phyloP scores from a whole-genome alignment of 2,113 vertebrate genomes.

The Dicentrarchus labrax region DNA sequence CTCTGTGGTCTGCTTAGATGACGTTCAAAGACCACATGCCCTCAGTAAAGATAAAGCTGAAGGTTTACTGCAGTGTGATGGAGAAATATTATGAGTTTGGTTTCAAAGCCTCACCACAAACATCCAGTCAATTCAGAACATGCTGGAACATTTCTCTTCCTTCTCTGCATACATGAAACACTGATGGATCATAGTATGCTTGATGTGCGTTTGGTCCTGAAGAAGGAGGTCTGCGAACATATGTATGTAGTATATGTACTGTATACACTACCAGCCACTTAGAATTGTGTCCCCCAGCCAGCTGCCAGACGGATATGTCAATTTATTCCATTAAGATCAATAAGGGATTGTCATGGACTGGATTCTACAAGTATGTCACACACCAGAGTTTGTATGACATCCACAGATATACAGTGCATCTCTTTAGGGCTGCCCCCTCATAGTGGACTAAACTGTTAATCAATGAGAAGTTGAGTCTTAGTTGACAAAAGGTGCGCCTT shows the following conservation, averaged over 20 bases:
- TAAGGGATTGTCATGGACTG: no score
- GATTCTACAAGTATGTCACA: no score
- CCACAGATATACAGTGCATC: no score
- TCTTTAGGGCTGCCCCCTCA: no score
- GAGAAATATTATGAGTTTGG: neutral
- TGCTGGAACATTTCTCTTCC: neutral
- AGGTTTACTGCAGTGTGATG: conserved; percentile 9
- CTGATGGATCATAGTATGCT: neutral
- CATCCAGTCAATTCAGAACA: neutral
- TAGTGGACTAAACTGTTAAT: no score
- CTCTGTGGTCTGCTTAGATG: neutral
- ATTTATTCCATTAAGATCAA: no score
- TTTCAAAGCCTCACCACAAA: conserved; percentile 27
- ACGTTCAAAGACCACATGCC: neutral
- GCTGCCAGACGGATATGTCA: no score
- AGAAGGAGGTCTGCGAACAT: neutral
- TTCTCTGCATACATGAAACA: conserved; percentile 1
- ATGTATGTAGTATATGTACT: neutral
- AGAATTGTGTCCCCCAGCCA: no score
- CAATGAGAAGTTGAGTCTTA: no score
- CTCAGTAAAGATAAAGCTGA: neutral
- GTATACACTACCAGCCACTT: neutral
- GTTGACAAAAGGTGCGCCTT: no score
- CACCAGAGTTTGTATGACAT: no score
- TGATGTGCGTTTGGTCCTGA: neutral